A percentile compares a stretch with the other conserved stretches of the same genome.
Conservation (phyloP, 2,113 vertebrate species). For the Odocoileus virginianus region DNA sequence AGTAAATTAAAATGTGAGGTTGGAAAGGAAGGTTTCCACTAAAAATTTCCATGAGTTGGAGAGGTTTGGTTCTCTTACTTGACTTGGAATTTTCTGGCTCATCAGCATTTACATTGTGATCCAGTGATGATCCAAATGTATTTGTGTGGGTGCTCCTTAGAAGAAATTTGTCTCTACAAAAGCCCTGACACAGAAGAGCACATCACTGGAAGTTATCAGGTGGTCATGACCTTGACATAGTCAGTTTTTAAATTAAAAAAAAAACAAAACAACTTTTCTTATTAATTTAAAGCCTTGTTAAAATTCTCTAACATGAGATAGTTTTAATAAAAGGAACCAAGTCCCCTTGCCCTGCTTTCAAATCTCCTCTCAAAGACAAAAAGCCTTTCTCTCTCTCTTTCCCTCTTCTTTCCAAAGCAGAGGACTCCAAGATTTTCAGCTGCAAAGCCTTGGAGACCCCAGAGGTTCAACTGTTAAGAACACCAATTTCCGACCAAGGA, state of each 20-base stretch:
- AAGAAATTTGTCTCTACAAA: neutral
- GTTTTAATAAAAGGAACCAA: conserved; percentile 30
- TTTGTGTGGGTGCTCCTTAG: neutral
- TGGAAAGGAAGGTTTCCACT: neutral
- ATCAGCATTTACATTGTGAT: neutral
- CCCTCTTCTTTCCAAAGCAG: neutral
- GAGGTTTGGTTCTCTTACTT: neutral
- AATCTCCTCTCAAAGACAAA: conserved; percentile 53
- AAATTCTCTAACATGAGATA: conserved; percentile 12
- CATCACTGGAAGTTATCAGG: neutral
- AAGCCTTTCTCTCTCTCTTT: neutral
- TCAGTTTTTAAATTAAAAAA: neutral
- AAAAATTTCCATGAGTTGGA: neutral
- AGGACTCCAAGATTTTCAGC: conserved; percentile 46
- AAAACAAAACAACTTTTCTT: neutral
- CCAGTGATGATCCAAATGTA: neutral
- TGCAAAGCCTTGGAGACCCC: conserved; percentile 24
- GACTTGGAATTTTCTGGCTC: neutral
- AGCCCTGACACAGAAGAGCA: neutral
- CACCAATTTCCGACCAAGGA: conserved; percentile 61
- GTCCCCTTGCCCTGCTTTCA: conserved; percentile 5
- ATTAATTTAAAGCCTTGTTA: conserved; percentile 14
- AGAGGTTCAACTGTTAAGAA: conserved; percentile 38
- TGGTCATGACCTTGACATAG: rapidly evolving
- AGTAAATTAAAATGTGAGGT: neutral